A percentile compares a stretch with the other conserved stretches of the same genome.
These are phyloP conservation scores for Bellardia pandia DNA, from an alignment of 2,888 invertebrate species.

Conservation along the genomic window DNA sequence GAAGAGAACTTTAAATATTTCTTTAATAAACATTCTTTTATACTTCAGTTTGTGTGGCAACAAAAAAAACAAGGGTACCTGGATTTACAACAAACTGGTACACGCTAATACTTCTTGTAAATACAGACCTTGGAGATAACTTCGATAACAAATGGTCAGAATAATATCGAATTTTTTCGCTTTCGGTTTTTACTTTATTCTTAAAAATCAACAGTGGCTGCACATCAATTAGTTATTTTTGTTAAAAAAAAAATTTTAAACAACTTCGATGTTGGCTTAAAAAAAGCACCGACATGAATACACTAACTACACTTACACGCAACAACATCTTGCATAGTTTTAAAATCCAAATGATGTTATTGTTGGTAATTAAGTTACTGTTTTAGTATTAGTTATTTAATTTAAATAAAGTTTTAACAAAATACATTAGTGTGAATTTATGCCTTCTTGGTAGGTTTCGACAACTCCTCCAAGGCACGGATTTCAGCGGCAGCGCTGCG, in stretches of 20 bases:
- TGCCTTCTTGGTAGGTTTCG: conserved; percentile 75
- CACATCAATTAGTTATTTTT: conserved; percentile 20
- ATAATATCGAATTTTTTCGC: neutral
- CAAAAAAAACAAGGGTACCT: too few species aligned
- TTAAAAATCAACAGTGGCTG: conserved; percentile 24
- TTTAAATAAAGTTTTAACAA: conserved; percentile 63
- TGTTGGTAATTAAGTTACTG: conserved; percentile 8
- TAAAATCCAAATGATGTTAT: conserved; percentile 43
- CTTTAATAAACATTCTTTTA: too few species aligned
- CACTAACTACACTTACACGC: conserved; percentile 10
- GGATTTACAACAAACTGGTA: too few species aligned
- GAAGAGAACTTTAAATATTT: too few species aligned
- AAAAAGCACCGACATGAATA: neutral
- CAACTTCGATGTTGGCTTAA: conserved; percentile 4
- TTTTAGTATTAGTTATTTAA: conserved; percentile 43
- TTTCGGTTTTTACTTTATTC: conserved; percentile 31
- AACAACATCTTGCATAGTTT: conserved; percentile 32
- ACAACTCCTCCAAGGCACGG: conserved; percentile 78
- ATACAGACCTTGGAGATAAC: too few species aligned
- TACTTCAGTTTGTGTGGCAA: too few species aligned
- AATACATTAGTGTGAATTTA: conserved; percentile 53
- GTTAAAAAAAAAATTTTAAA: conserved; percentile 17
- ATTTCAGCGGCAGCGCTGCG: conserved; percentile 85
- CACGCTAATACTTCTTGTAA: too few species aligned
- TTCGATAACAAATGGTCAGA: too few species aligned